Conservation (phyloP, 2,113 vertebrate genomes). For the Varanus salvator region DNA sequence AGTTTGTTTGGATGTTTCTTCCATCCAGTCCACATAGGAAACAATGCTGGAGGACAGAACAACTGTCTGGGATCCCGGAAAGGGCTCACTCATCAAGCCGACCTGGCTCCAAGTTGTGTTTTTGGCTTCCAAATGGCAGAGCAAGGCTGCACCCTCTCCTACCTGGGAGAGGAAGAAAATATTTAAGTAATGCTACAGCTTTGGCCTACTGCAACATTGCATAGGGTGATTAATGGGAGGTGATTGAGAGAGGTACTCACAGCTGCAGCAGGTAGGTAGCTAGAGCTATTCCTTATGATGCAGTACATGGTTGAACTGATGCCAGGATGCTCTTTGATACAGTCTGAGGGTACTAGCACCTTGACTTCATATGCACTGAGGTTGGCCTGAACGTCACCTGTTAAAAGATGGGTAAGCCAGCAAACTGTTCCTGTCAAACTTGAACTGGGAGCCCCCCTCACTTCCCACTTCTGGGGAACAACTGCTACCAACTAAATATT, state of each 20-base stretch:
- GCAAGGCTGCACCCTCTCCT: not conserved
- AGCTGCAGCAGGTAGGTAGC: not conserved
- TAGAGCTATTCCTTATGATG: not conserved
- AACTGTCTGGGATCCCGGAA: not conserved
- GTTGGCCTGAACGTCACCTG: not conserved
- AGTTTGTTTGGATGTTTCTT: not conserved
- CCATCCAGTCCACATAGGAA: not conserved
- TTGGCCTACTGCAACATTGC: too few species aligned
- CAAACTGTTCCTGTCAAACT: not conserved
- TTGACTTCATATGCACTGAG: not conserved
- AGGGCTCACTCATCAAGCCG: slow-evolving; percentile 9
- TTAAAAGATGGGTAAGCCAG: not conserved
- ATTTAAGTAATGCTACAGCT: not conserved
- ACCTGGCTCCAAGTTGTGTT: not conserved
- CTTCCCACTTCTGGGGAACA: not conserved
- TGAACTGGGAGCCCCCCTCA: not conserved
- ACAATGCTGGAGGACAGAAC: slow-evolving; percentile 7
- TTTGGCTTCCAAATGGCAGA: not conserved
- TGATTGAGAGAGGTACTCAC: not conserved
- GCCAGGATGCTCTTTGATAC: not conserved
- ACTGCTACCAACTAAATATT: not conserved
- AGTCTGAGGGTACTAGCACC: not conserved
- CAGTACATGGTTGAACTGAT: not conserved
- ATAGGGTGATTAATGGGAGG: not conserved
- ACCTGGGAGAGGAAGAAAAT: not conserved